Evolutionary conservation across 1,140 invertebrate species (phyloP).

Genomic region (Potamilus streckersoni): DNA sequence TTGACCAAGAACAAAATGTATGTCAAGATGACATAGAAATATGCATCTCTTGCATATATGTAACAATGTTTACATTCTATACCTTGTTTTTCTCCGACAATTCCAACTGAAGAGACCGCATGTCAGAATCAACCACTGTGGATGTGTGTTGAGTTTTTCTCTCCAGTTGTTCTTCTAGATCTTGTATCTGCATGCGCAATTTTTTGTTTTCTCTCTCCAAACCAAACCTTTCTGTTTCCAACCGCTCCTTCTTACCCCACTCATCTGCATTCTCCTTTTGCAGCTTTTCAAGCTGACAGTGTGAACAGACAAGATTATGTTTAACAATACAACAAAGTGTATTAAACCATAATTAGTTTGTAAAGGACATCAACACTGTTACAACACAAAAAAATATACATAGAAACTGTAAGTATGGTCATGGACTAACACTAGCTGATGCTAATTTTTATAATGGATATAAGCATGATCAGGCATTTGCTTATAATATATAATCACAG

Average conservation of each 20-base stretch:
- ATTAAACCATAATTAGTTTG: not conserved
- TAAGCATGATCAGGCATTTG: not conserved
- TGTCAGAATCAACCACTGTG: slow-evolving; percentile 74
- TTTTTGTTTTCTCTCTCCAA: slow-evolving; percentile 92
- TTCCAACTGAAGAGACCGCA: slow-evolving; percentile 80
- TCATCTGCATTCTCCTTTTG: slow-evolving; percentile 93
- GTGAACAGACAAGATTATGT: not conserved
- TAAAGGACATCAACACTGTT: not conserved
- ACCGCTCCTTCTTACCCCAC: slow-evolving; percentile 89
- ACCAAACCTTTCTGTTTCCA: slow-evolving; percentile 89
- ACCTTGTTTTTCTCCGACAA: slow-evolving; percentile 81
- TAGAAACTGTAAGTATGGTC: not conserved
- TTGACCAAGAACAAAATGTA: not conserved
- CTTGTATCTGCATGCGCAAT: slow-evolving; percentile 81
- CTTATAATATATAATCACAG: no score
- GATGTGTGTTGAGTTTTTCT: slow-evolving; percentile 66
- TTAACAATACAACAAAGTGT: not conserved
- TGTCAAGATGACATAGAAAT: not conserved
- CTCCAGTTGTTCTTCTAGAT: slow-evolving; percentile 81
- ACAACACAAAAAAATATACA: not conserved
- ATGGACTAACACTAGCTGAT: not conserved
- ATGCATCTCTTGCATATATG: not conserved
- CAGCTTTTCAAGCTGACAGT: slow-evolving; percentile 79
- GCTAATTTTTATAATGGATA: not conserved
- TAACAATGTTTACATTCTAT: not conserved